Percentiles rank a stretch among this genome's conserved stretches.
Evolutionary conservation across 2,113 vertebrate species (phyloP).

Genomic region (Hiodon alosoides): DNA sequence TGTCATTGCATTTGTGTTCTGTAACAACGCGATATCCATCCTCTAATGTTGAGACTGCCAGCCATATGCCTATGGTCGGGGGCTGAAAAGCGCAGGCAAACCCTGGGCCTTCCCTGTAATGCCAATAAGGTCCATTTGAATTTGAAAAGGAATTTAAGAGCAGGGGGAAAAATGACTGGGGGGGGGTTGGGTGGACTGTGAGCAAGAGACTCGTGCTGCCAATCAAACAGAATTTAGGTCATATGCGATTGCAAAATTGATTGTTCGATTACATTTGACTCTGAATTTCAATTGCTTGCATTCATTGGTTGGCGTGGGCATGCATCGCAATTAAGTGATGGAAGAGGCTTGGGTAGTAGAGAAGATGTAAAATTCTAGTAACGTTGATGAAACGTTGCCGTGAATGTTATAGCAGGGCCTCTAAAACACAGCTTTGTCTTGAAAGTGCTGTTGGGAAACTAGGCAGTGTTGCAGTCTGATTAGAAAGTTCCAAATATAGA

Average conservation of each 20-base stretch:
- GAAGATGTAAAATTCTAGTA: neutral
- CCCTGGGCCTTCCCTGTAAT: constrained; percentile 19
- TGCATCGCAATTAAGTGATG: neutral
- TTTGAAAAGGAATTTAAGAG: constrained; percentile 30
- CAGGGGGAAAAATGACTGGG: constrained; percentile 25
- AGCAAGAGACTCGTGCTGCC: constrained; percentile 28
- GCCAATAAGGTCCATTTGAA: constrained; percentile 34
- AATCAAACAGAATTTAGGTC: constrained; percentile 43
- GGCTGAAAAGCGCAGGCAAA: constrained; percentile 22
- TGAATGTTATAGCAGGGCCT: too few species aligned
- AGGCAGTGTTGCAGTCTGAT: neutral
- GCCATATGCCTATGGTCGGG: constrained; percentile 1
- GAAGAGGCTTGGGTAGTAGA: constrained; percentile 8
- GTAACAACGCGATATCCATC: neutral
- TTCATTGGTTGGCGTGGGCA: constrained; percentile 21
- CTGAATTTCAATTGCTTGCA: constrained; percentile 25
- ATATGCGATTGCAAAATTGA: constrained; percentile 35
- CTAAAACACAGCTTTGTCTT: too few species aligned
- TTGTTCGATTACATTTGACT: constrained; percentile 20
- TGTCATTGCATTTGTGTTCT: neutral
- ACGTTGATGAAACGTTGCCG: too few species aligned
- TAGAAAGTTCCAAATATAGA: constrained; percentile 25
- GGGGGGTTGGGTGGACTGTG: constrained; percentile 35
- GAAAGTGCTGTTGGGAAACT: too few species aligned
- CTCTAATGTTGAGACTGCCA: neutral